Evolutionary conservation across 2,888 invertebrate species (phyloP).

Genomic region (Saturnia pavonia): DNA sequence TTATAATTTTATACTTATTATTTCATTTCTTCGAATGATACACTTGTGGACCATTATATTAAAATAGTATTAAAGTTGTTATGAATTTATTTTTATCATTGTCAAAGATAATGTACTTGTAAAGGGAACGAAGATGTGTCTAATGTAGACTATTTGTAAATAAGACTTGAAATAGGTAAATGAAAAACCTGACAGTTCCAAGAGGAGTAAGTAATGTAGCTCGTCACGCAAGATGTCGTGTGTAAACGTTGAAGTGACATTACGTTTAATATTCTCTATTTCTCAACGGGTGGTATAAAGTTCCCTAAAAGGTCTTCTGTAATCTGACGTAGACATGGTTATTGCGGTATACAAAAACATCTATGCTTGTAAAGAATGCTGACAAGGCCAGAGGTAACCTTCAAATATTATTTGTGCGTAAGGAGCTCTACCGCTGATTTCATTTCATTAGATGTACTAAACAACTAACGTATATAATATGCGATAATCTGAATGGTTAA

Average conservation of each 20-base stretch:
- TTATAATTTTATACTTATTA: too few relatives aligned
- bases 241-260: background rate
- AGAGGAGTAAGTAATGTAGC: background rate
- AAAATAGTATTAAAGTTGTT: background rate
- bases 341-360: background rate
- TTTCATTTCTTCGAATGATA: too few relatives aligned
- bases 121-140: background rate
- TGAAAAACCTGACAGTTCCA: slow-evolving; percentile 6
- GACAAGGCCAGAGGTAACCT: background rate
- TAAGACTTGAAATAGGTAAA: background rate
- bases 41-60: too few relatives aligned
- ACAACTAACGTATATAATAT: too few relatives aligned
- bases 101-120: background rate
- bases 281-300: background rate
- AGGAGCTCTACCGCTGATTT: background rate
- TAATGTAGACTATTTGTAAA: background rate
- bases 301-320: background rate
- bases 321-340: background rate
- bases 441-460: background rate
- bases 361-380: background rate
- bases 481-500: too few relatives aligned
- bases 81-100: background rate
- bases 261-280: background rate
- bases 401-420: background rate
- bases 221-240: slow-evolving; percentile 4